phyloP scores from a whole-genome alignment of 2,888 invertebrate genomes.

The Gandaritis pyraliata region DNA sequence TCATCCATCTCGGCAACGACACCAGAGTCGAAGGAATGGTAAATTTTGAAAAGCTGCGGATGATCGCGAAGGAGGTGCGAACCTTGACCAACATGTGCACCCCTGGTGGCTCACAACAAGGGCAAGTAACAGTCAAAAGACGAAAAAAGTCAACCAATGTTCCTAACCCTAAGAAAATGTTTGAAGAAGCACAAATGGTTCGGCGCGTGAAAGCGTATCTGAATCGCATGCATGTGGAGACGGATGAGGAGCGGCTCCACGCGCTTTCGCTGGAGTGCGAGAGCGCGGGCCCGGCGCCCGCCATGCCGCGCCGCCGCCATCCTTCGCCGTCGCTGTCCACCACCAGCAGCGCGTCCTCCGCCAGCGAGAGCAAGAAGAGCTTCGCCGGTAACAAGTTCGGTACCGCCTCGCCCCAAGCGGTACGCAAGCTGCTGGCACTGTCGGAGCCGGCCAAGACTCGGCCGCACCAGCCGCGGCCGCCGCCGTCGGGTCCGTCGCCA shows the following conservation, averaged over 20 bases:
- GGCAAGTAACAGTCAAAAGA: conserved; percentile 94
- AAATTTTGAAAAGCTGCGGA: conserved; percentile 98
- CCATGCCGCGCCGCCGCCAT: conserved; percentile 90
- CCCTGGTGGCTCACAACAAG: conserved; percentile 88
- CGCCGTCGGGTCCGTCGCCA: conserved; percentile 87
- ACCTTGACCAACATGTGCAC: conserved; percentile 97
- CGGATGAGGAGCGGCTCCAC: conserved; percentile 95
- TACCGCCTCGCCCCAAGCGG: conserved; percentile 98
- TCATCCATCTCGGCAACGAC: conserved; percentile 98
- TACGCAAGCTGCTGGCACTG: conserved; percentile 96
- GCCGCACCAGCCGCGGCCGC: conserved; percentile 92
- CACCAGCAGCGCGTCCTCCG: conserved; percentile 95
- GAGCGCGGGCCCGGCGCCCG: conserved; percentile 85
- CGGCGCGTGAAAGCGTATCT: conserved; percentile 98
- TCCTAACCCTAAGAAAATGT: conserved; percentile 99
- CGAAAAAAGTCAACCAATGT: conserved; percentile 95
- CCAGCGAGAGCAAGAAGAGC: conserved; percentile 88
- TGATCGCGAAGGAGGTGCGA: conserved; percentile 98
- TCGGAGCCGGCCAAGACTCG: conserved; percentile 95
- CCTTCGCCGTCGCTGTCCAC: conserved; percentile 97
- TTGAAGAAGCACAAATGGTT: conserved; percentile 99
- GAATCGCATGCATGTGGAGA: conserved; percentile 95
- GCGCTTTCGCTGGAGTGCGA: conserved; percentile 96
- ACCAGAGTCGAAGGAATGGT: conserved; percentile 94
- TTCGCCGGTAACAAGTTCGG: conserved; percentile 89